phyloP scores from a whole-genome alignment of 2,797 vertebrate genomes.

The Picus viridis region DNA sequence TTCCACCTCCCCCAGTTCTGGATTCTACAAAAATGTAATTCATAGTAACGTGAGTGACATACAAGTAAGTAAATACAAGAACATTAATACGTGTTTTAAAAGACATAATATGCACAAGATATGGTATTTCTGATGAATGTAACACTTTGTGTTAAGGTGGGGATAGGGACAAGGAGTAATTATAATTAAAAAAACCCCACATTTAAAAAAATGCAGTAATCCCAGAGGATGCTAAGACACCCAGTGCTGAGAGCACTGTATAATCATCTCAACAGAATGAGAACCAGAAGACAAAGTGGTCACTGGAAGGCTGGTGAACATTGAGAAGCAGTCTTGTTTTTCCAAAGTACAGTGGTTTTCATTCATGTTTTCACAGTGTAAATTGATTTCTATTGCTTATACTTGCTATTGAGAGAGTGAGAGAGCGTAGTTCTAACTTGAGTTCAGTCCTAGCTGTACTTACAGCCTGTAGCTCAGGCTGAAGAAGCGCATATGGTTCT shows the following conservation, averaged over 20 bases:
- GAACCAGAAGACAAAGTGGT: neutral
- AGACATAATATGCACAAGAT: neutral
- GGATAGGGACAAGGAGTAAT: neutral
- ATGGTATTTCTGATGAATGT: neutral
- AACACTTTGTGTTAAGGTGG: neutral
- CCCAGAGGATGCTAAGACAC: neutral
- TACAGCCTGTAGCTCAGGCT: neutral
- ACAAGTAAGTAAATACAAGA: neutral
- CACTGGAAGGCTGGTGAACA: neutral
- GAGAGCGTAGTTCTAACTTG: neutral
- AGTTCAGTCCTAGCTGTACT: neutral
- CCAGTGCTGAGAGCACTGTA: neutral
- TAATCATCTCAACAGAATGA: neutral
- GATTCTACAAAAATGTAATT: neutral
- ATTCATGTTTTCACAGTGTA: neutral
- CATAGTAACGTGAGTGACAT: neutral
- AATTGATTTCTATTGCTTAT: neutral
- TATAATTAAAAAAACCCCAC: fast-evolving
- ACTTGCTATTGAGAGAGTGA: neutral
- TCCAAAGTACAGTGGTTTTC: neutral
- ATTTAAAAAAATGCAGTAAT: neutral
- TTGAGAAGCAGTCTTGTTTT: neutral
- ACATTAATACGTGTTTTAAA: neutral
- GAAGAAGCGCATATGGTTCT: neutral
- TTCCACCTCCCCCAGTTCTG: neutral